A percentile compares a stretch with the other conserved stretches of the same genome.
Evolutionary conservation across 1,140 invertebrate genomes (phyloP).

Genomic region (Diachasmimorpha longicaudata): DNA sequence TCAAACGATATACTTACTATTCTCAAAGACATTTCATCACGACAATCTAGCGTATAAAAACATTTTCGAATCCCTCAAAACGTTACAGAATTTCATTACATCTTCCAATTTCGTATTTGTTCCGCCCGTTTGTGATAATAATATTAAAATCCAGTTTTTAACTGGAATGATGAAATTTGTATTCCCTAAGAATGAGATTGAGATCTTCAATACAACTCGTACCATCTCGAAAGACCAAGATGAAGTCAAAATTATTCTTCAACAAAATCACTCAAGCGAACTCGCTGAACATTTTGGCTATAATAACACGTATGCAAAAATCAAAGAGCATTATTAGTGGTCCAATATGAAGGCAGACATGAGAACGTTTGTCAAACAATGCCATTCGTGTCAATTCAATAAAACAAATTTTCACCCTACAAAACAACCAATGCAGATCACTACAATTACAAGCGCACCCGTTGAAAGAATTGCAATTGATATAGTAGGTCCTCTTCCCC

Average conservation of each 20-base stretch:
- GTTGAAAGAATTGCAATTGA: background rate
- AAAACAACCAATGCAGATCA: constrained; percentile 22
- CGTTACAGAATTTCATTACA: background rate
- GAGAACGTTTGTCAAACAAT: constrained; percentile 15
- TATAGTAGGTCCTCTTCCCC: background rate
- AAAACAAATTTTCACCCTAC: background rate
- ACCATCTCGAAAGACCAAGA: background rate
- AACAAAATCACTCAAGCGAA: background rate
- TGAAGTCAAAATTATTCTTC: too few species aligned
- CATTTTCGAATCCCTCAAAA: constrained; percentile 41
- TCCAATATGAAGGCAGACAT: constrained; percentile 35
- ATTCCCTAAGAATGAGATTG: background rate
- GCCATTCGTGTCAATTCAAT: too few species aligned
- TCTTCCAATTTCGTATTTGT: background rate
- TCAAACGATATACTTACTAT: constrained; percentile 33
- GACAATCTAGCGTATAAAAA: constrained; percentile 40
- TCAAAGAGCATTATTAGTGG: constrained; percentile 27
- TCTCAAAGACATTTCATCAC: constrained; percentile 38
- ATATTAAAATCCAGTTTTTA: background rate
- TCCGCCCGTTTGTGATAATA: background rate
- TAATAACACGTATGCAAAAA: background rate
- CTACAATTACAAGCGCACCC: background rate
- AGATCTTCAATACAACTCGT: background rate
- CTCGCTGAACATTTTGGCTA: background rate
- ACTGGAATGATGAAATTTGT: background rate